phyloP scores from a whole-genome alignment of 2,888 invertebrate species.

The Lithosia quadra region DNA sequence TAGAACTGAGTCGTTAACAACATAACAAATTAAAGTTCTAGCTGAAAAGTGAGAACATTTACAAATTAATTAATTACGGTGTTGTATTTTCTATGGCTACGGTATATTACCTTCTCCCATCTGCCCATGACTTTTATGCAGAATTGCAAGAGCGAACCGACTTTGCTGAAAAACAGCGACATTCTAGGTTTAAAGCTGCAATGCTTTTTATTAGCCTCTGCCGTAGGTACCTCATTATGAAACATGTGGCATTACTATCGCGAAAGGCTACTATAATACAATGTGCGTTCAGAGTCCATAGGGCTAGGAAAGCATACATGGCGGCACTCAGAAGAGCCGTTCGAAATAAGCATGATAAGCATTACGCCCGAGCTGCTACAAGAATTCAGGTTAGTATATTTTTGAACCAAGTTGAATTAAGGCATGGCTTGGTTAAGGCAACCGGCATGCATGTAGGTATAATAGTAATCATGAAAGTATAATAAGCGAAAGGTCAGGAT shows the following conservation, averaged over 20 bases:
- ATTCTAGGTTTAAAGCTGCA: conserved; percentile 67
- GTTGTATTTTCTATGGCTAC: conserved; percentile 68
- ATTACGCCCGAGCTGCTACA: conserved; percentile 72
- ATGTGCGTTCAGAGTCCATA: conserved; percentile 72
- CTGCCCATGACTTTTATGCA: conserved; percentile 62
- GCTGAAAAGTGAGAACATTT: not conserved
- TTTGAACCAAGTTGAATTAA: not conserved
- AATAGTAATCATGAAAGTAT: not conserved
- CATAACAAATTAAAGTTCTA: not conserved
- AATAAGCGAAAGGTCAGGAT: not conserved
- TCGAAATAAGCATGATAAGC: conserved; percentile 66
- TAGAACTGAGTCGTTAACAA: not conserved
- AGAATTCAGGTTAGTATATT: conserved; percentile 73
- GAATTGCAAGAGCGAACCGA: conserved; percentile 68
- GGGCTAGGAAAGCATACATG: conserved; percentile 68
- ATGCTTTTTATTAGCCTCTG: conserved; percentile 69
- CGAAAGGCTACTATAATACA: conserved; percentile 76
- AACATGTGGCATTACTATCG: conserved; percentile 73
- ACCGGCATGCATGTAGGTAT: not conserved
- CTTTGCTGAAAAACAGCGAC: conserved; percentile 64
- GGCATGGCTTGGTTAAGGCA: no score
- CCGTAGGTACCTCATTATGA: conserved; percentile 74
- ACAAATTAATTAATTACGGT: not conserved
- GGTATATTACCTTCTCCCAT: conserved; percentile 64
- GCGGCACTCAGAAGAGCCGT: conserved; percentile 72